Evolutionary conservation across 2,888 invertebrate species (phyloP), one percentile per base, ranked within the genome.

Genomic region (Cheilosia vulpina): DNA sequence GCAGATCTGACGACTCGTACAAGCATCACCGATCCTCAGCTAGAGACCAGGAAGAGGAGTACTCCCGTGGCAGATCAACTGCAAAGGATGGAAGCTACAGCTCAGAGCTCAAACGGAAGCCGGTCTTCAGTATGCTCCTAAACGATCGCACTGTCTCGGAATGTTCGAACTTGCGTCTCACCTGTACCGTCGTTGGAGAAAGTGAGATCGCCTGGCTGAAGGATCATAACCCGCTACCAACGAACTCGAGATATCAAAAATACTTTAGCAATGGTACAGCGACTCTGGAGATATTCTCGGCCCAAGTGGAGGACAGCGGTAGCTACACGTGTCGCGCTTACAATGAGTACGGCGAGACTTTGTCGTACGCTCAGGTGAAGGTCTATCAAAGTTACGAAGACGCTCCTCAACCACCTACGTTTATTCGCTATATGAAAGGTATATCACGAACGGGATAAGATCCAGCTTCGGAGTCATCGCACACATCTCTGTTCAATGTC

Each of bases 271-370:
- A 91, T 52, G 96, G 96, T 0, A 93, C 96, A 53, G 95, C 96
- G 5, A 96, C 95, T 27, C 90, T 97, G 76, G 97, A 97, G 92
- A 94, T 97, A 31, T 92, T 94, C 43, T 94, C 95, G 76, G 95
- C 95, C 0, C 92, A 93, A 4, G 93, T 94, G 0, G 93, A 93
- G 38, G 97, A 97, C 91, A 94, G 95, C 4, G 97, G 96, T 11
- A 95, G 96, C 89, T 97, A 97, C 89, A 94, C 94, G 3, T 97
- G 97, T 89, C 93, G 95, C 2, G 97, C 96, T 7, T 94, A 93
- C 88, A 97, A 97, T 90, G 94, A 94, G 68, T 94, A 96, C 88
- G 97, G 97, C 19, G 94, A 94, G 75, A 93, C 94, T 1, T 93
- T 93, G 15, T 95, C 96, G 2, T 94, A 95, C n/a, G 95, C 96